These are phyloP conservation scores for Schizaphis graminum DNA, from an alignment of 2,888 invertebrate species.

Conservation along the genomic window DNA sequence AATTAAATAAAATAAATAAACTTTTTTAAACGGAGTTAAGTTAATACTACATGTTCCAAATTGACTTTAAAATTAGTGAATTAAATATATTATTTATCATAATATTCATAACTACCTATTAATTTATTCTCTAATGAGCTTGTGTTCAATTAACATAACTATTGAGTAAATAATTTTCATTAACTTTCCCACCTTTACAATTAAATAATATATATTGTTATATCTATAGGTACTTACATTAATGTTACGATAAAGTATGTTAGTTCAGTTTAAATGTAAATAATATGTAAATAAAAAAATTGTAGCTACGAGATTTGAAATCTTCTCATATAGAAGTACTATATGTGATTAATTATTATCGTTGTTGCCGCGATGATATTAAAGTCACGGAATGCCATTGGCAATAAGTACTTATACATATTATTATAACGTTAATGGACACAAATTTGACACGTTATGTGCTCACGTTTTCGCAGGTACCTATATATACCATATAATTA, in stretches of 20 bases:
- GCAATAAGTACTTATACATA: neutral
- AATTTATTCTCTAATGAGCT: neutral
- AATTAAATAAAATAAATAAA: neutral
- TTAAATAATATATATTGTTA: neutral
- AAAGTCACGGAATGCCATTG: slow-evolving; percentile 38
- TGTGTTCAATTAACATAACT: neutral
- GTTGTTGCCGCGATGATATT: neutral
- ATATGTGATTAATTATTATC: slow-evolving; percentile 28
- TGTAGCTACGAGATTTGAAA: neutral
- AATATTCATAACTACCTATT: neutral
- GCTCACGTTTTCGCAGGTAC: slow-evolving; percentile 7
- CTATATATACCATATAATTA: neutral
- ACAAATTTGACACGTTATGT: slow-evolving; percentile 27
- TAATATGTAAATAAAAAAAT: neutral
- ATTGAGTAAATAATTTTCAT: neutral
- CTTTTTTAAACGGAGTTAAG: neutral
- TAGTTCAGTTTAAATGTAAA: neutral
- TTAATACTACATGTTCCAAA: neutral
- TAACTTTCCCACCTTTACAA: neutral
- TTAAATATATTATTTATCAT: neutral
- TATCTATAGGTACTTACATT: neutral
- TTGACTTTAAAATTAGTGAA: neutral
- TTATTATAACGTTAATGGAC: slow-evolving; percentile 26
- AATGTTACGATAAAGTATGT: neutral
- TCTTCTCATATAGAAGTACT: neutral